Evolutionary conservation across 1,140 invertebrate genomes (phyloP), one percentile per base, ranked within the genome.

Genomic region (Drosophila takahashii): DNA sequence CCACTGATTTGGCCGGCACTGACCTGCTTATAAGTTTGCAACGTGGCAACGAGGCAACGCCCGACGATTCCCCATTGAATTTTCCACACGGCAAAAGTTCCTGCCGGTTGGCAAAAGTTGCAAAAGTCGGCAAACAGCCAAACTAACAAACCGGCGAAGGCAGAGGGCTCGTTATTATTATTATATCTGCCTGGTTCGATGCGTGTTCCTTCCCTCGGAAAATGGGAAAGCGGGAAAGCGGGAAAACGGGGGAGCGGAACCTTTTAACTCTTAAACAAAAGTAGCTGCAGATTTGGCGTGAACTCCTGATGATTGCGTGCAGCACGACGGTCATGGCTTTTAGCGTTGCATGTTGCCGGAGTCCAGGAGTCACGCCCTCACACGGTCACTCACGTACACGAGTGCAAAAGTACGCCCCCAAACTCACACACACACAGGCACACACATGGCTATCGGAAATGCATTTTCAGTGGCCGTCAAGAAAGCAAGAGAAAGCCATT

Each of bases 401-500:
- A 32, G 29, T 32, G 29, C 29, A 32, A 32, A 62, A 16, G 41
- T 41, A 53, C 56, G 69, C 32, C 47, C 44, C 52, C n/a, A 9
- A n/a, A 50, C 34, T 8, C 51, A 9, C 50, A 42, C 39, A 6
- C 39, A 67, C 39, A 57, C 34, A 59, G 41, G 64, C 47, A 62
- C 53, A 44, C 47, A 62, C 47, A 51, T 54, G 72, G 50, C 54
- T 56, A 57, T 61, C 61, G 84, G 75, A 86, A 86, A 87, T 86
- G 81, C 81, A 86, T 83, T 86, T 86, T 65, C 81, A 87, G 81
- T 83, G 84, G 79, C 75, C 79, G 84, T 83, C 84, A 87, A 87
- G 83, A 81, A 81, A 72, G 83, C 83, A 86, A 77, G 83, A 83
- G 83, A 87, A 87, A 89, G 84, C 83, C 80, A 89, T 87, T 87